Evolutionary conservation across 2,797 vertebrate species (phyloP), one percentile per base, ranked within the genome.

Genomic region (Thaleichthys pacificus): DNA sequence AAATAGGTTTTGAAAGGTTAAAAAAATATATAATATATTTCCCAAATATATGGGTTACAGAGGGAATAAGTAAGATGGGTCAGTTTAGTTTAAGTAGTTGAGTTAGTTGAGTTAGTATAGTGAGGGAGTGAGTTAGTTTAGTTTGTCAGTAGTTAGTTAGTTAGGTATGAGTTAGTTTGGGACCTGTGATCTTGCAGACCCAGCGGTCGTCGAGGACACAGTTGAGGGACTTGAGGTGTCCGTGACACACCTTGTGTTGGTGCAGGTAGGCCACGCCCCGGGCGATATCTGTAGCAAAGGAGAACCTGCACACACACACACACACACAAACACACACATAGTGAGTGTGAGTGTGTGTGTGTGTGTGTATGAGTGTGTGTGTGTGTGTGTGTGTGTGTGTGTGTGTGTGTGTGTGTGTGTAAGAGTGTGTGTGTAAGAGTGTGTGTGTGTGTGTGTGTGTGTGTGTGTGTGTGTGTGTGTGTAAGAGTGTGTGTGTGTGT

Each of bases 131-230:
- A 30, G 22, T 22, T 19, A 63, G 26, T 26, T 26, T 35, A 19
- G 19, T 24, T 4, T 21, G 42, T 66, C 2, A n/a, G 3, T 15
- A 3, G 11, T 19, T 21, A 35, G 54, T 22, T 42, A n/a, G 22
- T 14, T 24, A 30, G 19, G 28, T 0, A 61, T 61, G 12, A 66
- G 7, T 7, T 28, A 0, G 32, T 8, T 35, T 6, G 32, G 78
- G 84, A 93, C 94, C 95, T 90, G 95, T 90, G 82, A 96, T 94
- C 86, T 95, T 96, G 87, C 93, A 96, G 81, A 95, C 93, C 94
- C 95, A 96, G 72, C 91, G 89, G 80, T 95, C 94, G 67, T 96
- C 94, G 54, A 94, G 85, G 3, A 96, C 94, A 69, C 93, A 95
- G 86, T 96, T 96, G 1, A 80, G 84, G 3, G 93, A 96, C 72